These are phyloP conservation scores for Gila orcuttii DNA, from an alignment of 2,113 vertebrate species.

Conservation along the genomic window DNA sequence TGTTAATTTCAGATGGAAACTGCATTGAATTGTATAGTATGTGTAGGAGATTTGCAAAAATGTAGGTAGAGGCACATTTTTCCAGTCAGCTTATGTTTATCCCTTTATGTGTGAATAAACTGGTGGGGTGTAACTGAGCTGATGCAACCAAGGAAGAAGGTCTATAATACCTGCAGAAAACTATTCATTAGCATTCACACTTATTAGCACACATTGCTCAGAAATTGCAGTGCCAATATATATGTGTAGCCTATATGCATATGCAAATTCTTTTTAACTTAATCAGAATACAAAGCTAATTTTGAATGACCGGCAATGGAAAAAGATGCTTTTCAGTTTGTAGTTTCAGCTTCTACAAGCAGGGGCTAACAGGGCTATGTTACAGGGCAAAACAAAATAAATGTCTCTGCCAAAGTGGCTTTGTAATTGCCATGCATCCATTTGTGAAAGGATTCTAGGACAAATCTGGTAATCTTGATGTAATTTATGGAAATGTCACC, in stretches of 20 bases:
- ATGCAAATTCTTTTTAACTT: too few relatives aligned
- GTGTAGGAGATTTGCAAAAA: background rate
- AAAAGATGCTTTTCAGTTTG: background rate
- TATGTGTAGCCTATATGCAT: too few relatives aligned
- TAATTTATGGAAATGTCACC: background rate
- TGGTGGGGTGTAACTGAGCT: background rate
- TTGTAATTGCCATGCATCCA: background rate
- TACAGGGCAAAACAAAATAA: background rate
- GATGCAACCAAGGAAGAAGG: background rate
- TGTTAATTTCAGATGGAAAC: background rate
- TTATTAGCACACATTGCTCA: background rate
- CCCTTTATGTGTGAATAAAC: background rate
- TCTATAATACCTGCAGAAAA: background rate
- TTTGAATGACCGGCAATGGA: background rate
- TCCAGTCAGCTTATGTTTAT: background rate
- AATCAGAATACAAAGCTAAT: background rate
- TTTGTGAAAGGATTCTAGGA: background rate
- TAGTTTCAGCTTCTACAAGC: background rate
- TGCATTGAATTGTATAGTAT: background rate
- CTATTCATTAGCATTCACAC: background rate
- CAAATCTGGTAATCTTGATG: background rate
- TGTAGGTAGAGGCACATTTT: background rate
- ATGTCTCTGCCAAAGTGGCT: background rate
- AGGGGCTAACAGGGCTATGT: background rate
- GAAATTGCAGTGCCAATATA: background rate